phyloP scores from a whole-genome alignment of 2,797 vertebrate species.

The Anguilla marmorata region DNA sequence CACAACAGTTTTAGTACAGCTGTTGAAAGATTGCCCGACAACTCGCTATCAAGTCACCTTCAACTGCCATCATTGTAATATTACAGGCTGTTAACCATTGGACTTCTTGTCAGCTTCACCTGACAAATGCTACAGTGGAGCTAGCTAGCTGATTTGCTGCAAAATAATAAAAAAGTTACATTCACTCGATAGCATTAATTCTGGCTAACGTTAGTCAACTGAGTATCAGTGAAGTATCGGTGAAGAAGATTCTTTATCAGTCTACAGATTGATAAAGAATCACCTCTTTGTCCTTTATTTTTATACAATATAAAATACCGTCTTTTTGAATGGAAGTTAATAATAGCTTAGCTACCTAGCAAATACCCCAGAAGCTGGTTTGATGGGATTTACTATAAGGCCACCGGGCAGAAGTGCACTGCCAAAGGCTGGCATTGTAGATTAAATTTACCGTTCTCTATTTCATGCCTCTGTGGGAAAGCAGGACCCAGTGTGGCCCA shows the following conservation, averaged over 20 bases:
- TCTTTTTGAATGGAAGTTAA: background rate
- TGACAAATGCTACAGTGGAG: too few relatives aligned
- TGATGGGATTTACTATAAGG: background rate
- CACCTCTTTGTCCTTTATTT: background rate
- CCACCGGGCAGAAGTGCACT: background rate
- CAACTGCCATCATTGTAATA: background rate
- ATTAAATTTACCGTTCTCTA: background rate
- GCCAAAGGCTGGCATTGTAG: background rate
- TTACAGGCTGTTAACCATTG: background rate
- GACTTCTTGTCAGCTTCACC: background rate
- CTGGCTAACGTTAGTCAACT: too few relatives aligned
- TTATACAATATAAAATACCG: background rate
- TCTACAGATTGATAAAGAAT: background rate
- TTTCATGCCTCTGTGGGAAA: background rate
- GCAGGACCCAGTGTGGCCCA: background rate
- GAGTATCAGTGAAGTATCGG: too few relatives aligned
- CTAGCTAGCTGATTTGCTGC: too few relatives aligned
- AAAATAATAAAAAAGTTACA: too few relatives aligned
- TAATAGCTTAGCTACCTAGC: background rate
- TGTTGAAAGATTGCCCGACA: background rate
- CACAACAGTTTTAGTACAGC: background rate
- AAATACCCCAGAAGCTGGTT: conserved; percentile 1
- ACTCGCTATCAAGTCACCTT: background rate
- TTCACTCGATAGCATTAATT: too few relatives aligned
- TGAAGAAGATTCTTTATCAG: too few relatives aligned